Conservation (phyloP, 2,113 vertebrate genomes). For the human region DNA sequence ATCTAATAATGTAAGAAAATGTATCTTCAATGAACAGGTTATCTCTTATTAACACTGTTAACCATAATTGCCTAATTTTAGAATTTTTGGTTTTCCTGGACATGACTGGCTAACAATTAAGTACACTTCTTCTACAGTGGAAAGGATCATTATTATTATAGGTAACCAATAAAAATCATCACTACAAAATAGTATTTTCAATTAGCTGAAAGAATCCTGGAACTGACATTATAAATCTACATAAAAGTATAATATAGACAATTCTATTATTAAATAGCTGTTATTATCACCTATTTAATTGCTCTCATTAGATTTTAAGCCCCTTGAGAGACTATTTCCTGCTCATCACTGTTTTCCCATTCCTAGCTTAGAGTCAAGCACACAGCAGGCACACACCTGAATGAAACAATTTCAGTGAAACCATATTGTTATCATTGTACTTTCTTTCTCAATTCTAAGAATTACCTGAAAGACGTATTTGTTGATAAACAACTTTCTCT, state of each 20-base stretch:
- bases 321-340: neutral
- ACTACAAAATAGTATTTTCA: neutral
- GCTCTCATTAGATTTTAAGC: neutral
- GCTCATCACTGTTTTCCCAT: neutral
- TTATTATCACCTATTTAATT: neutral
- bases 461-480: neutral
- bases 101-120: neutral
- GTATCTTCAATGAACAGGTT: neutral
- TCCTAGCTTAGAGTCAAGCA: neutral
- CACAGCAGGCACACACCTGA: neutral
- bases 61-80: constrained; percentile 32
- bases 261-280: neutral
- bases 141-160: neutral
- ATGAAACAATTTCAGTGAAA: constrained; percentile 32
- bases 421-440: neutral
- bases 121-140: neutral
- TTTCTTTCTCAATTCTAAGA: neutral
- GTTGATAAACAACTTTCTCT: neutral
- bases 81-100: neutral
- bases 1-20: neutral
- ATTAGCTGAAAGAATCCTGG: neutral
- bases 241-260: neutral
- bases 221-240: neutral
- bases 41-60: neutral
- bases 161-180: constrained; percentile 32